Evolutionary conservation across 2,113 vertebrate species (phyloP).

Genomic region (Xenopus borealis): DNA sequence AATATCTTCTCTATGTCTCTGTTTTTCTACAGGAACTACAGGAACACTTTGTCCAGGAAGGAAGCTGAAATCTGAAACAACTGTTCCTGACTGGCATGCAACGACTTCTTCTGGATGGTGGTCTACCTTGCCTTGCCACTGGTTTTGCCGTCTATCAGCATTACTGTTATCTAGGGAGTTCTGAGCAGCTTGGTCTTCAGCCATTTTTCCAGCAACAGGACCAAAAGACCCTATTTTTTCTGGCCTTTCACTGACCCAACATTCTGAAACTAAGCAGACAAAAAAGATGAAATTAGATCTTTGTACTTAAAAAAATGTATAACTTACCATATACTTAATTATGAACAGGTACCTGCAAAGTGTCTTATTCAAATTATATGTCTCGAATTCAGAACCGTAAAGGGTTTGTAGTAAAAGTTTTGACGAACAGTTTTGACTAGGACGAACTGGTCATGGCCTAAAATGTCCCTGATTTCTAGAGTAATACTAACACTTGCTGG

Average conservation of each 20-base stretch:
- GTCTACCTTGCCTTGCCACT: constrained; percentile 21
- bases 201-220: constrained; percentile 25
- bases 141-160: constrained; percentile 1
- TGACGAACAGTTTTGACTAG: too few species aligned
- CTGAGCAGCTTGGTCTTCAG: constrained; percentile 23
- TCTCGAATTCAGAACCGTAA: too few species aligned
- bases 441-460: too few species aligned
- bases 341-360: too few species aligned
- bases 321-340: too few species aligned
- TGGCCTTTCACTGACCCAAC: constrained; percentile 17
- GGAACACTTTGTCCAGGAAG: constrained; percentile 14
- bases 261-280: constrained; percentile 28
- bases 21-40: constrained; percentile 17
- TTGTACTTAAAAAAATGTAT: too few species aligned
- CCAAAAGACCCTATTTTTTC: constrained; percentile 24
- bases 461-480: too few species aligned
- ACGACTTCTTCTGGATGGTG: constrained; percentile 5
- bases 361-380: too few species aligned
- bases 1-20: constrained; percentile 8
- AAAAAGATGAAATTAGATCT: background rate
- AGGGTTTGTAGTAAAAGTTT: too few species aligned
- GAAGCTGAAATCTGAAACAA: constrained; percentile 7
- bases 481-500: too few species aligned
- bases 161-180: background rate
- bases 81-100: constrained; percentile 8